These are phyloP conservation scores for Chaetodon trifasciatus DNA, from an alignment of 2,797 vertebrate genomes.

Conservation along the genomic window DNA sequence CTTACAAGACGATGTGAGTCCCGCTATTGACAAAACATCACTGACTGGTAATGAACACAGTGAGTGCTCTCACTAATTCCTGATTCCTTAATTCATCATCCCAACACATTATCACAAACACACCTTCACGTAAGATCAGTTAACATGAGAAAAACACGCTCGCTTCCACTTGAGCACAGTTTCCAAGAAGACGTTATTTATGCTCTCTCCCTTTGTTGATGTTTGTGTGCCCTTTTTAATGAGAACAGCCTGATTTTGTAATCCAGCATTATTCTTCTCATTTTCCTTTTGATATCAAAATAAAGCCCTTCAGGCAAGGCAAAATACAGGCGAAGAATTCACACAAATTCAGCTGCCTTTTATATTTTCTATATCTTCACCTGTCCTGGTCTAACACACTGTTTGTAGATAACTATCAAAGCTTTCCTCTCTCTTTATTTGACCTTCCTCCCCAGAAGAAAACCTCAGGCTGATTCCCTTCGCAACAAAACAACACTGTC, in stretches of 20 bases:
- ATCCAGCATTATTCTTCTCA: slow-evolving; percentile 64
- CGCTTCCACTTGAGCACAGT: slow-evolving; percentile 26
- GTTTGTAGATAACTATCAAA: slow-evolving; percentile 83
- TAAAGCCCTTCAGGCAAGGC: slow-evolving; percentile 74
- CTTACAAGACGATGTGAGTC: slow-evolving; percentile 93
- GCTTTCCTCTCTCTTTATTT: slow-evolving; percentile 77
- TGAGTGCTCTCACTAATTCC: slow-evolving; percentile 68
- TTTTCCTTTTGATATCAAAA: slow-evolving; percentile 73
- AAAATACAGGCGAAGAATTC: slow-evolving; percentile 59
- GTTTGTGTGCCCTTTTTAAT: slow-evolving; percentile 61
- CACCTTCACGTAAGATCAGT: slow-evolving; percentile 50
- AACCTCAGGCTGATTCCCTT: slow-evolving; percentile 76
- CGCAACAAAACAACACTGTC: slow-evolving; percentile 78
- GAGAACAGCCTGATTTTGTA: slow-evolving; percentile 69
- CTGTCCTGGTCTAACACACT: slow-evolving; percentile 78
- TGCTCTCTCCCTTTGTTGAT: slow-evolving; percentile 53
- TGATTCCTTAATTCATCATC: slow-evolving; percentile 73
- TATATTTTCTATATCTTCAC: slow-evolving; percentile 71
- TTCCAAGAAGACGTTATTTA: slow-evolving; percentile 52
- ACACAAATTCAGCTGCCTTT: slow-evolving; percentile 64
- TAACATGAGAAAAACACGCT: slow-evolving; percentile 45
- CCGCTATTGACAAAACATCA: slow-evolving; percentile 93
- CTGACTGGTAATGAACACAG: slow-evolving; percentile 90
- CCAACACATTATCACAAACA: slow-evolving; percentile 52
- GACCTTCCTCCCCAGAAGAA: slow-evolving; percentile 80